A percentile compares a stretch with the other conserved stretches of the same genome.
These are phyloP conservation scores for Rhyacichthys aspro DNA, from an alignment of 2,797 vertebrate genomes.

Conservation along the genomic window DNA sequence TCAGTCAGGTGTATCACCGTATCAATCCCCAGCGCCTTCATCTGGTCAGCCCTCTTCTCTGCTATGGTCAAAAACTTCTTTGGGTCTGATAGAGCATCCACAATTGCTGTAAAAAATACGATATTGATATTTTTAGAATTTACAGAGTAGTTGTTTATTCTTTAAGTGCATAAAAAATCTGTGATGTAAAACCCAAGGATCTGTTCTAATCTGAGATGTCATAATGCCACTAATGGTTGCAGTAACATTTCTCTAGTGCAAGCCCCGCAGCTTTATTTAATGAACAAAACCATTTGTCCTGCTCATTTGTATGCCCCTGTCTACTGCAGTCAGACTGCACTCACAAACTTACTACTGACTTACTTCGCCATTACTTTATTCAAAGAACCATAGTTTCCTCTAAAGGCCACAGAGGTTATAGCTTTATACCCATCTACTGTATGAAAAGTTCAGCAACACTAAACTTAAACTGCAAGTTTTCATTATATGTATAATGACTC, in stretches of 20 bases:
- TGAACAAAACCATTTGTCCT: slow-evolving; percentile 55
- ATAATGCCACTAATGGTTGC: slow-evolving; percentile 44
- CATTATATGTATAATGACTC: not conserved
- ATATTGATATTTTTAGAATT: not conserved
- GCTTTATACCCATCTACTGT: not conserved
- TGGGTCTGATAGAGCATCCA: slow-evolving; percentile 97
- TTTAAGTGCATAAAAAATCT: not conserved
- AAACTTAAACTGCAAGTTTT: too few relatives aligned
- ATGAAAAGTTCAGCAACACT: too few relatives aligned
- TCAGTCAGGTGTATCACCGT: slow-evolving; percentile 76
- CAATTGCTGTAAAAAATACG: slow-evolving; percentile 83
- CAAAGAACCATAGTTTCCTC: slow-evolving; percentile 36
- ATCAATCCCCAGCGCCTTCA: slow-evolving; percentile 98
- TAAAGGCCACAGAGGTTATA: too few relatives aligned
- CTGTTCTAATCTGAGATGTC: not conserved
- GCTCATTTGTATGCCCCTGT: slow-evolving; percentile 56
- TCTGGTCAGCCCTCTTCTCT: slow-evolving; percentile 99
- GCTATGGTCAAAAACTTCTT: slow-evolving; percentile 99
- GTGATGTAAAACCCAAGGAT: not conserved
- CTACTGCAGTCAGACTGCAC: slow-evolving; percentile 47
- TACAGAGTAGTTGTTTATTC: not conserved
- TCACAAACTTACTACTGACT: slow-evolving; percentile 52
- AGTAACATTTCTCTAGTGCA: slow-evolving; percentile 41
- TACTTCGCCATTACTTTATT: slow-evolving; percentile 63
- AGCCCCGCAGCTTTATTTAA: slow-evolving; percentile 72